These are phyloP conservation scores for Eleginops maclovinus DNA, from an alignment of 2,113 vertebrate species.

Conservation along the genomic window DNA sequence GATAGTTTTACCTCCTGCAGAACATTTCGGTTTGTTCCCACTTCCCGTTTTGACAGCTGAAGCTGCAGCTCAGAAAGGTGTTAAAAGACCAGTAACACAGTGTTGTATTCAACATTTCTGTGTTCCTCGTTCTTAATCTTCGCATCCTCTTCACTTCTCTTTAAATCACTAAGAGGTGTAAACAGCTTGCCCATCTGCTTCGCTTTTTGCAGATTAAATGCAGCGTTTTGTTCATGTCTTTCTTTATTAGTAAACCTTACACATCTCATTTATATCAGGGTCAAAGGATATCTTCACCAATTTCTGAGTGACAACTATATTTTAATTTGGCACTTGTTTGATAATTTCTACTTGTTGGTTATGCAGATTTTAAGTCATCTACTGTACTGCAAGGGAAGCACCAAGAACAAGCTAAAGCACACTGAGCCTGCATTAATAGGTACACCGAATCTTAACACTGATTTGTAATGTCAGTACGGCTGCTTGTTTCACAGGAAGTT, in stretches of 20 bases:
- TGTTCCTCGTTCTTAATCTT: slow-evolving; percentile 42
- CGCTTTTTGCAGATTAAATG: slow-evolving; percentile 41
- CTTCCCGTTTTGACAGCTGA: slow-evolving; percentile 40
- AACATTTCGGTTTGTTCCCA: neutral
- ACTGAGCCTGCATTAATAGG: neutral
- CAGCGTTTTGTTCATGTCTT: slow-evolving; percentile 44
- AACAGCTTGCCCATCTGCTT: slow-evolving; percentile 55
- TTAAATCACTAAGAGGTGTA: slow-evolving; percentile 51
- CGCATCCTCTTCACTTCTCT: slow-evolving; percentile 29
- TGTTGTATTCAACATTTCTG: slow-evolving; percentile 42
- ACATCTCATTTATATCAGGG: slow-evolving; percentile 18
- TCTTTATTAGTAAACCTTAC: slow-evolving; percentile 26
- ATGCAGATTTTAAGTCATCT: neutral
- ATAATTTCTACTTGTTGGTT: slow-evolving; percentile 18
- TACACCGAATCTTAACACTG: neutral
- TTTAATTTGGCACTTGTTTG: slow-evolving; percentile 1
- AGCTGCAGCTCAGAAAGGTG: slow-evolving; percentile 48
- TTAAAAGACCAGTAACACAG: slow-evolving; percentile 53
- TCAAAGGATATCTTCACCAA: neutral
- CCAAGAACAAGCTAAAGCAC: neutral
- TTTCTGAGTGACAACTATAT: slow-evolving; percentile 12
- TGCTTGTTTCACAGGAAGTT: neutral
- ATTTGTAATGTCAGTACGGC: neutral
- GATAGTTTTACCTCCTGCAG: slow-evolving; percentile 1
- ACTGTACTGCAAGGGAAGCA: neutral